Evolutionary conservation across 1,140 invertebrate genomes (phyloP).

Genomic region (Rhagoletis pomonella): DNA sequence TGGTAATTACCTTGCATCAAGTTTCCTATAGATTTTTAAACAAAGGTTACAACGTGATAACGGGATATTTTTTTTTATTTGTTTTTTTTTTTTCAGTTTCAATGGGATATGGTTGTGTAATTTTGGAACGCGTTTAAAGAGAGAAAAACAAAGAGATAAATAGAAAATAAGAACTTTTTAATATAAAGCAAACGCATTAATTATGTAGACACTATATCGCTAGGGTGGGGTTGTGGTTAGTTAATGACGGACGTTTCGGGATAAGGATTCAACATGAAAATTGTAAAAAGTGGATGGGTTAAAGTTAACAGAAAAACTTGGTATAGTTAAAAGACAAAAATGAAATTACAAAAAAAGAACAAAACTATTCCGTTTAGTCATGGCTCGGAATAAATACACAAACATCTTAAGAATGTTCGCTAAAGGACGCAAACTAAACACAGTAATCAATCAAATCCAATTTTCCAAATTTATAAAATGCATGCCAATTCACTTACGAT

Average conservation of each 20-base stretch:
- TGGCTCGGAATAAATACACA: neutral
- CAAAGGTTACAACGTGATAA: constrained; percentile 12
- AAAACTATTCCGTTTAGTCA: constrained; percentile 7
- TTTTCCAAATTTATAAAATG: no score
- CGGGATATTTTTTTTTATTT: neutral
- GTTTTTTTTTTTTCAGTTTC: constrained; percentile 15
- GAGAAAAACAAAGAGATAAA: constrained; percentile 49
- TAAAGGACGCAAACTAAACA: constrained; percentile 23
- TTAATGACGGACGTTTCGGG: neutral
- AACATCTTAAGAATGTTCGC: neutral
- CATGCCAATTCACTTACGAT: constrained; percentile 80
- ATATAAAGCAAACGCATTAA: constrained; percentile 7
- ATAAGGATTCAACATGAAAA: neutral
- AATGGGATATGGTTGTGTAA: constrained; percentile 49
- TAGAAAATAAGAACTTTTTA: constrained; percentile 43
- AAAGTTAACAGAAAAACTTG: neutral
- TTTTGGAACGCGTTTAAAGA: constrained; percentile 47
- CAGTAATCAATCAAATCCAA: neutral
- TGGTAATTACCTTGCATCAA: constrained; percentile 72
- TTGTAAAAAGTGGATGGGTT: neutral
- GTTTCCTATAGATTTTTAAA: constrained; percentile 66
- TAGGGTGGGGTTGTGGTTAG: neutral
- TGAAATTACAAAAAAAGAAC: constrained; percentile 6
- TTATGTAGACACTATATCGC: neutral
- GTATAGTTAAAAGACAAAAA: constrained; percentile 2